Evolutionary conservation across 2,888 invertebrate genomes (phyloP).

Genomic region (Nomada fucata): DNA sequence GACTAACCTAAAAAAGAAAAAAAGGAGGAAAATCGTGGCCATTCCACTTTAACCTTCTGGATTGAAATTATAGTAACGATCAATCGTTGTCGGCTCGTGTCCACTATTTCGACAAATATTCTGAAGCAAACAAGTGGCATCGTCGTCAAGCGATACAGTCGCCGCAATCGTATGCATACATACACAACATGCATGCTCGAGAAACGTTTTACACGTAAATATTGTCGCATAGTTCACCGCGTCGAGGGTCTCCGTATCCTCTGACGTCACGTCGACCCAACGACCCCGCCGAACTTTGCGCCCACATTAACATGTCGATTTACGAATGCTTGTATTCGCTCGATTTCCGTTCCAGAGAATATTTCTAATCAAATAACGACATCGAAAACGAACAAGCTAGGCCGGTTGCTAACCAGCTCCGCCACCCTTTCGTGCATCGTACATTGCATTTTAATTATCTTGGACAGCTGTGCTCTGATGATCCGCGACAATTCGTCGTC

Average conservation of each 20-base stretch:
- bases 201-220: constrained; percentile 36
- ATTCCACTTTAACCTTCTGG: not conserved
- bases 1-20: not conserved
- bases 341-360: constrained; percentile 63
- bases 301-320: constrained; percentile 79
- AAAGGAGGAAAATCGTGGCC: not conserved
- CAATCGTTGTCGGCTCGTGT: constrained; percentile 2
- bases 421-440: not conserved
- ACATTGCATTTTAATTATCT: constrained; percentile 25
- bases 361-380: constrained; percentile 31
- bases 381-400: not conserved
- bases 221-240: constrained; percentile 43
- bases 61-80: not conserved
- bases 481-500: not conserved
- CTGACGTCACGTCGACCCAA: constrained; percentile 80
- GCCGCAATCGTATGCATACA: not conserved
- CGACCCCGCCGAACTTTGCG: constrained; percentile 80
- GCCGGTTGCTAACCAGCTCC: not conserved
- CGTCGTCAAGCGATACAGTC: constrained; percentile 1
- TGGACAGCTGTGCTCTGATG: constrained; percentile 22
- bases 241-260: constrained; percentile 82
- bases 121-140: constrained; percentile 6
- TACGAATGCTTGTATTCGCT: constrained; percentile 59
- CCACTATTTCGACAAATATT: not conserved
- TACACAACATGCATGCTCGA: not conserved